Evolutionary conservation across 2,888 invertebrate species (phyloP).

Genomic region (Nephrotoma appendiculata): DNA sequence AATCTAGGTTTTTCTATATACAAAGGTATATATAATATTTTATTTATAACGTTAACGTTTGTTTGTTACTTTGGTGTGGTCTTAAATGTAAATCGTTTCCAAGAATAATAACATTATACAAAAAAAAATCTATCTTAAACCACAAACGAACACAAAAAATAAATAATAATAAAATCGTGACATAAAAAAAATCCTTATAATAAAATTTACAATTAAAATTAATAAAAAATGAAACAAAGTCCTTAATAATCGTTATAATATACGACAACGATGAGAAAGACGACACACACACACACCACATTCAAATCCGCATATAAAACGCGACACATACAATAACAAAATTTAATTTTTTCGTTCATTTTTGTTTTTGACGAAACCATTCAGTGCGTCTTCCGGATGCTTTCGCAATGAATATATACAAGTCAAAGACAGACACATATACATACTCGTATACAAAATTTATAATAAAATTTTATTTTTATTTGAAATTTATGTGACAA

Average conservation of each 20-base stretch:
- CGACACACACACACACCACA: neutral
- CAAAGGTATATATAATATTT: neutral
- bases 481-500: neutral
- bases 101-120: neutral
- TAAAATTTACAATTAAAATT: neutral
- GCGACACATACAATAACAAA: neutral
- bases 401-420: neutral
- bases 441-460: neutral
- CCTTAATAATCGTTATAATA: neutral
- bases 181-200: neutral
- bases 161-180: neutral
- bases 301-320: neutral
- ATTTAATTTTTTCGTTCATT: neutral
- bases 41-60: neutral
- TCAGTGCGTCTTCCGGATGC: neutral
- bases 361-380: neutral
- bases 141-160: neutral
- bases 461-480: neutral
- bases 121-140: neutral
- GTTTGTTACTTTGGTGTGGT: neutral
- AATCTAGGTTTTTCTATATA: neutral
- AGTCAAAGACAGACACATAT: neutral
- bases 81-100: neutral
- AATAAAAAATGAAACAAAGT: neutral
- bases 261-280: neutral